phyloP scores from a whole-genome alignment of 35 echinoderm and acorn worm genomes.

The Stichopus chloronotus region DNA sequence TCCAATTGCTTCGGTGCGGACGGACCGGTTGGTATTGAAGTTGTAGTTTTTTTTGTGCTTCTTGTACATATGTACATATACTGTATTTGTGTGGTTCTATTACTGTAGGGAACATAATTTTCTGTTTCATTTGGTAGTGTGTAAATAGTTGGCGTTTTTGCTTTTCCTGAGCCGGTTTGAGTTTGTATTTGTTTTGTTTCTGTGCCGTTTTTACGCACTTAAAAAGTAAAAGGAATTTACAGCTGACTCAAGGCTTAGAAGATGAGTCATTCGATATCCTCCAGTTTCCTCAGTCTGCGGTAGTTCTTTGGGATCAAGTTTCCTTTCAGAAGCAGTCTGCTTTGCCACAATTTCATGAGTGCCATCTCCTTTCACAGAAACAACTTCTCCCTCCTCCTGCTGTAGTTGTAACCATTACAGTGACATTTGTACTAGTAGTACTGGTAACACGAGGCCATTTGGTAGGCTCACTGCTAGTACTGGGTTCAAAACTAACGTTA shows the following conservation, averaged over 20 bases:
- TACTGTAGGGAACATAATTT: no score
- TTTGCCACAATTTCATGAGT: constrained; percentile 10
- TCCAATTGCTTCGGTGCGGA: no score
- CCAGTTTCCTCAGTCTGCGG: not conserved
- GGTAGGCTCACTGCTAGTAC: not conserved
- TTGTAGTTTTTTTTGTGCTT: no score
- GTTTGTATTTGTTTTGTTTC: no score
- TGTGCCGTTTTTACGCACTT: no score
- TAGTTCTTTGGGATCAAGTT: not conserved
- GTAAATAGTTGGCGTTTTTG: no score
- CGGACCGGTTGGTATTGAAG: no score
- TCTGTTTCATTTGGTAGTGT: no score
- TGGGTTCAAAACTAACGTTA: not conserved
- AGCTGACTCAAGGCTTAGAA: not conserved
- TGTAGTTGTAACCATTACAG: constrained; percentile 1
- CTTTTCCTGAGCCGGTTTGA: no score
- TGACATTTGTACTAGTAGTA: constrained; percentile 2
- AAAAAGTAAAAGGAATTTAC: constrained; percentile 38
- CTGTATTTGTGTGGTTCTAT: no score
- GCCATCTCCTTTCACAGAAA: not conserved
- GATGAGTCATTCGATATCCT: constrained; percentile 35
- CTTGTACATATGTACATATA: no score
- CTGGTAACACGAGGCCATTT: not conserved
- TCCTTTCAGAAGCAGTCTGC: constrained; percentile 22
- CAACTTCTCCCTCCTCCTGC: not conserved